phyloP scores from a whole-genome alignment of 2,113 vertebrate species.

The Ceuthmochares aereus region DNA sequence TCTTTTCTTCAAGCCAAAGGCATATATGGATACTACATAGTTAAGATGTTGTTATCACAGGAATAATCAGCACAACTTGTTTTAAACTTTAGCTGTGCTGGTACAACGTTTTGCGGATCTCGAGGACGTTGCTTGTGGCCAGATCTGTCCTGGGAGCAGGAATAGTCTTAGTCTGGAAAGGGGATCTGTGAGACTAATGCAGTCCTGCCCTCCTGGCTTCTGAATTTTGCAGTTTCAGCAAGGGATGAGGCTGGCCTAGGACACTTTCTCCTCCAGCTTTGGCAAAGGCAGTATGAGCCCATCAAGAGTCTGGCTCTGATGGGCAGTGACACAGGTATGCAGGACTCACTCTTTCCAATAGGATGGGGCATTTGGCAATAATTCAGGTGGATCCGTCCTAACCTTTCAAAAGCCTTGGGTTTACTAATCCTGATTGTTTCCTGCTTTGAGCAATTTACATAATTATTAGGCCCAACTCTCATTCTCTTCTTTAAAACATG shows the following conservation, averaged over 20 bases:
- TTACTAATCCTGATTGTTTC: constrained; percentile 15
- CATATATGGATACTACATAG: neutral
- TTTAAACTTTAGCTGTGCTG: neutral
- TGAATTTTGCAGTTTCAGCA: neutral
- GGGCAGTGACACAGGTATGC: neutral
- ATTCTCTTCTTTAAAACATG: neutral
- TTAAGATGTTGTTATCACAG: neutral
- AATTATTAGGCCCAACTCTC: neutral
- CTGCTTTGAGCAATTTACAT: constrained; percentile 3
- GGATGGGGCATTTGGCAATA: constrained; percentile 1
- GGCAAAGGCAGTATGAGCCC: neutral
- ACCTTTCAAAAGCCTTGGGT: neutral
- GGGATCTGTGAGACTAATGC: neutral
- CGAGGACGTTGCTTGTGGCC: neutral
- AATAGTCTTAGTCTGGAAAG: neutral
- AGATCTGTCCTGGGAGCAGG: neutral
- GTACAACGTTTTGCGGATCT: neutral
- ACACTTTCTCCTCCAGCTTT: neutral
- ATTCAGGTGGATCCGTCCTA: neutral
- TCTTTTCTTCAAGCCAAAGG: neutral
- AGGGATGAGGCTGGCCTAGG: neutral
- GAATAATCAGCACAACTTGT: neutral
- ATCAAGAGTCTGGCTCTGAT: neutral
- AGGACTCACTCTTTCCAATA: neutral
- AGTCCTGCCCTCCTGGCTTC: neutral